A percentile compares a stretch with the other conserved stretches of the same genome.
phyloP scores from a whole-genome alignment of 2,797 vertebrate genomes.

The Falco columbarius region DNA sequence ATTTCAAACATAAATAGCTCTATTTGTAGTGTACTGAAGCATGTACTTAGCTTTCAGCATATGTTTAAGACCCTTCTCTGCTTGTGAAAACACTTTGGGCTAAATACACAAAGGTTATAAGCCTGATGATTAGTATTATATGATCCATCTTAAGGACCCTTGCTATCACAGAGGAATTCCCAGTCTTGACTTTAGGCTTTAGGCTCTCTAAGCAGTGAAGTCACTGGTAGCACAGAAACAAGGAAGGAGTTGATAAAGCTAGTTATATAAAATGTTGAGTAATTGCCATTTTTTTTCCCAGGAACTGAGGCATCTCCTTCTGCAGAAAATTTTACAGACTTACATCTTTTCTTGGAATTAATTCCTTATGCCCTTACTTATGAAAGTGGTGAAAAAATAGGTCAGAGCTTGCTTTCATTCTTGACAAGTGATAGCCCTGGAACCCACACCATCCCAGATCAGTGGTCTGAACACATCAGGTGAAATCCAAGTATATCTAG shows the following conservation, averaged over 20 bases:
- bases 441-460: neutral
- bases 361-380: neutral
- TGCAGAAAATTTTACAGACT: neutral
- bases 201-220: neutral
- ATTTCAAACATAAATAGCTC: conserved; percentile 1
- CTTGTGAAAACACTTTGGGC: neutral
- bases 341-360: neutral
- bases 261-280: neutral
- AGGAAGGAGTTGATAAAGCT: neutral
- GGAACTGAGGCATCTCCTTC: neutral
- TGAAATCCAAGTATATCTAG: neutral
- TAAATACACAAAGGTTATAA: neutral
- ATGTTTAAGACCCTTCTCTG: neutral
- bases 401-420: neutral
- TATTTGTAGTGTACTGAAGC: neutral
- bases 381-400: neutral
- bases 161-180: neutral
- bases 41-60: neutral
- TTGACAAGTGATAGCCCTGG: neutral
- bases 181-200: neutral
- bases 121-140: neutral
- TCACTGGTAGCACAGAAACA: neutral
- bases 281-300: neutral
- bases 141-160: neutral
- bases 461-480: neutral